Conservation (phyloP, 1,140 invertebrate species). For the Phymastichus coffea region DNA sequence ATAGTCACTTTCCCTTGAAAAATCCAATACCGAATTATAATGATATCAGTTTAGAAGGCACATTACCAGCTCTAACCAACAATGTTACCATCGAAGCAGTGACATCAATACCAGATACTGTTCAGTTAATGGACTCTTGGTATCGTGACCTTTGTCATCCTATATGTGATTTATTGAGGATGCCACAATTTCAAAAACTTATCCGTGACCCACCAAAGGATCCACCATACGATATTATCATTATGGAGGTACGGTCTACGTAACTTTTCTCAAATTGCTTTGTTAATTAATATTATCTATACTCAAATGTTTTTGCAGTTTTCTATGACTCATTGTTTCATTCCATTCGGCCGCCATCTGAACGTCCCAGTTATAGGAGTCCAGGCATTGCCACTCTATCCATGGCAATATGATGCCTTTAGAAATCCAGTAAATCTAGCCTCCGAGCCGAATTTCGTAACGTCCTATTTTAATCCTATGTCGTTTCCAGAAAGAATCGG, state of each 20-base stretch:
- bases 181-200: slow-evolving; percentile 27
- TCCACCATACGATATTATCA: slow-evolving; percentile 28
- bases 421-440: slow-evolving; percentile 61
- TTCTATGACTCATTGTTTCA: slow-evolving; percentile 44
- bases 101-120: background rate
- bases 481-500: slow-evolving; percentile 62
- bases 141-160: slow-evolving; percentile 10
- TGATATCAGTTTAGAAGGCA: slow-evolving; percentile 36
- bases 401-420: slow-evolving; percentile 59
- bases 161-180: slow-evolving; percentile 26
- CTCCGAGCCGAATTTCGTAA: slow-evolving; percentile 50
- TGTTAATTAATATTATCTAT: background rate
- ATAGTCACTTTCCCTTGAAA: slow-evolving; percentile 48
- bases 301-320: slow-evolving; percentile 19
- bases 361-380: slow-evolving; percentile 60
- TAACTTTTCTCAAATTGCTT: background rate
- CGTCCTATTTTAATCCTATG: slow-evolving; percentile 59
- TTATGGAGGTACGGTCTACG: slow-evolving; percentile 28
- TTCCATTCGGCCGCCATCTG: slow-evolving; percentile 59
- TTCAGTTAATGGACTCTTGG: background rate
- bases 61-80: slow-evolving; percentile 21
- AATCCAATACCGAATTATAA: slow-evolving; percentile 44
- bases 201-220: slow-evolving; percentile 28
- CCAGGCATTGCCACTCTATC: slow-evolving; percentile 56
- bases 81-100: slow-evolving; percentile 24